Evolutionary conservation across 2,113 vertebrate species (phyloP), one percentile per base, ranked within the genome.

Genomic region (Limanda limanda): DNA sequence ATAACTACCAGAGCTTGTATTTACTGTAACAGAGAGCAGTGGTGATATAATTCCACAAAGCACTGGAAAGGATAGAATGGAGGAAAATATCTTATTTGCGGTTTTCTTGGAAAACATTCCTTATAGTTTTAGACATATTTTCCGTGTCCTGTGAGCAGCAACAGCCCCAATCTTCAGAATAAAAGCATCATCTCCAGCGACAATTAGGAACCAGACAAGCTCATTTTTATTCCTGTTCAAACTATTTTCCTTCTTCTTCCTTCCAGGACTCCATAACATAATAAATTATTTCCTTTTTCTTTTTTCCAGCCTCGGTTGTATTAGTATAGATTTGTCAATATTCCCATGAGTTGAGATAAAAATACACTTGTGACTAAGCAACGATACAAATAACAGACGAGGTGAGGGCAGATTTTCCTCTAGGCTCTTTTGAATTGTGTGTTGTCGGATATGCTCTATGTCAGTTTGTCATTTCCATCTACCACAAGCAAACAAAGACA

Each of bases 1-100:
- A 77, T 58, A 66, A 37, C 58, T 52, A 54, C 51, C 21, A 52
- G 47, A 51, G 57, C 27, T 40, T 63, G 25, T 54, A 9, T 73
- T 67, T 68, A 66, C 61, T 67, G 61, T 60, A 65, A 76, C 45
- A 76, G 57, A 81, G 79, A 66, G 37, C 24, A 6, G 48, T 31
- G 48, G 20, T 20, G 70, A 70, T 76, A 64, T 58, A 48, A 54
- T 54, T n/a, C 51, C 51, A 54, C 18, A 20, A 54, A 20, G 11
- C 42, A 45, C 23, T 42, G 23, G 37, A 42, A 57, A 84, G 31
- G 23, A 70, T 15, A 62, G 40, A 14, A 35, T 5, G 8, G 27
- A 60, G 23, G 8, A 56, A 24, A 2, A 10, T 40, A 35, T 31
- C 18, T 20, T 12, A 63, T 55, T 23, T 1, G 3, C 5, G 31